Conservation (phyloP, 2,888 invertebrate species). For the Parochlus steinenii region DNA sequence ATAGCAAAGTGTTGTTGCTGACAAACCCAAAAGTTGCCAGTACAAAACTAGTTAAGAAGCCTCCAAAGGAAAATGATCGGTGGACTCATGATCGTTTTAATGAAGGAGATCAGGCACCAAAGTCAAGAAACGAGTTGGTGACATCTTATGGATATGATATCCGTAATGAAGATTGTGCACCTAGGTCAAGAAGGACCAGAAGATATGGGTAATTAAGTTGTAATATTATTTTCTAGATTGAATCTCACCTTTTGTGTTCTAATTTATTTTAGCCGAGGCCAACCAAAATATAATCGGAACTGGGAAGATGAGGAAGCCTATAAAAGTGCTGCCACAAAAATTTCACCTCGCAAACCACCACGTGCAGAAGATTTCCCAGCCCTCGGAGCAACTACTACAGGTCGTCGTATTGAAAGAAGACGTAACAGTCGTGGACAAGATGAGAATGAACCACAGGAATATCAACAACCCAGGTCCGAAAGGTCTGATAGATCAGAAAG, state of each 20-base stretch:
- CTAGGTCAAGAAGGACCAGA: constrained; percentile 67
- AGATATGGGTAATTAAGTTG: constrained; percentile 57
- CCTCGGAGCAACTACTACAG: constrained; percentile 23
- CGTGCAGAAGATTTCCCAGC: constrained; percentile 41
- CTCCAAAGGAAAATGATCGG: constrained; percentile 31
- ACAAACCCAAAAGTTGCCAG: constrained; percentile 3
- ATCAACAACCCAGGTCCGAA: not conserved
- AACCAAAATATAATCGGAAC: constrained; percentile 78
- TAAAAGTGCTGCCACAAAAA: constrained; percentile 34
- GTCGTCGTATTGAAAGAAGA: constrained; percentile 15
- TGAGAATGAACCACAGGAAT: constrained; percentile 12
- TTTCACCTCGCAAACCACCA: constrained; percentile 24
- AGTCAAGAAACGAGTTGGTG: constrained; percentile 68
- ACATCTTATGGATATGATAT: constrained; percentile 89
- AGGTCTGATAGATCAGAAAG: not conserved
- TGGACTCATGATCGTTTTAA: constrained; percentile 71
- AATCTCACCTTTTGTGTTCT: constrained; percentile 12
- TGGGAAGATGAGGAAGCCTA: constrained; percentile 92
- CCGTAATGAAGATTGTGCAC: constrained; percentile 79
- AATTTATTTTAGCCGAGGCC: constrained; percentile 49
- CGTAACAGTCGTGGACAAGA: constrained; percentile 8
- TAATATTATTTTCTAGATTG: constrained; percentile 2
- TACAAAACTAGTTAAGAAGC: constrained; percentile 6
- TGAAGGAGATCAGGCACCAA: constrained; percentile 53
- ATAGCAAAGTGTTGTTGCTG: constrained; percentile 19